Base-by-base conservation (phyloP, 2,888 invertebrate genomes). In the Chaitophorus viminalis region DNA sequence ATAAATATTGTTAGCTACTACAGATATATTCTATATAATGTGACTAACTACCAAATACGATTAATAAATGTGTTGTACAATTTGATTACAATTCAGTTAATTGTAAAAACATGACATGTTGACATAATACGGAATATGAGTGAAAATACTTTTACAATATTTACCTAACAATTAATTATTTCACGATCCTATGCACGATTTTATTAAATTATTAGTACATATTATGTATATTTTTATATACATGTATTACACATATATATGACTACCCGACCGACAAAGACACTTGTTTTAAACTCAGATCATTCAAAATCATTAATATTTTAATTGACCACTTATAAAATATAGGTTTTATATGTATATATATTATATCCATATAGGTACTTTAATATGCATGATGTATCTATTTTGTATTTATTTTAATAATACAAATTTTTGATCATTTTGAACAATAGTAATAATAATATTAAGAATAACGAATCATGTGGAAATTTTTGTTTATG, bases 401-500 rank as follows among this genome's bases (percentile, higher is more conserved):
- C 65, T n/a, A n/a, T n/a, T 25, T 54, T n/a, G n/a, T 65, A 9
- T 60, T 83, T 60, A 83, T 74, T 75, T 60, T 36, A 17, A 60
- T 83, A 83, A 54, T 33, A 72, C 18, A 21, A 74, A 60, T 83
- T 74, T 83, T 83, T 60, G 74, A 83, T 75, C 36, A 60, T 83
- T 74, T 74, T 18, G 36, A 75, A 75, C 54, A 52, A 68, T 79
- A 21, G 21, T 54, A 54, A 54, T 54, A 54, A 54, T 54, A 54
- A 54, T 54, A 54, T 21, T 54, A 54, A 52, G 31, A 82, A 74
- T 65, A 65, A 84, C 84, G 84, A 76, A 68, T 84, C 65, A 68
- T 65, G 75, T 76, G 84, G 84, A 76, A 84, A 84, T 65, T 76
- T 76, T 39, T 65, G 70, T 85, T 85, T 78, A n/a, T 70, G 70